phyloP scores from a whole-genome alignment of 2,888 invertebrate genomes.

The Notocelia uddmanniana region DNA sequence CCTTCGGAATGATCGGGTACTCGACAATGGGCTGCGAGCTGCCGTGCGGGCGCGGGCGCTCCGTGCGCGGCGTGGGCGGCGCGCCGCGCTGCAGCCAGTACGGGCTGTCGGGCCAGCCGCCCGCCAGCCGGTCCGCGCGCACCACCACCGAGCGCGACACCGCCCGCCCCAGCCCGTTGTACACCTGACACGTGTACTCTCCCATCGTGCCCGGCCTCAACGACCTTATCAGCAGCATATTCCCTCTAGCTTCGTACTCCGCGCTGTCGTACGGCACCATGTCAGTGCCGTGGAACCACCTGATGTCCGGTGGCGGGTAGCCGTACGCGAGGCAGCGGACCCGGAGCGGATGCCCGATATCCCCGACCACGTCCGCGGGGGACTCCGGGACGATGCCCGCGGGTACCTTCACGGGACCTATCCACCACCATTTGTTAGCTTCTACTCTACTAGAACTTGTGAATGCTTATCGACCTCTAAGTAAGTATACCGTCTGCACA shows the following conservation, averaged over 20 bases:
- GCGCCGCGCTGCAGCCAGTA: slow-evolving; percentile 58
- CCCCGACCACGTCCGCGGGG: slow-evolving; percentile 88
- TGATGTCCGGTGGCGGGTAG: slow-evolving; percentile 91
- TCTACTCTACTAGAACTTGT: slow-evolving; percentile 57
- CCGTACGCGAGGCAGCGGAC: slow-evolving; percentile 94
- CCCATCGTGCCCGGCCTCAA: slow-evolving; percentile 91
- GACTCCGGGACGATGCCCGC: slow-evolving; percentile 89
- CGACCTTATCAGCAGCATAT: slow-evolving; percentile 90
- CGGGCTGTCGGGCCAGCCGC: slow-evolving; percentile 62
- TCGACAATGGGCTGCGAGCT: slow-evolving; percentile 51
- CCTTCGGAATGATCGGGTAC: slow-evolving; percentile 56
- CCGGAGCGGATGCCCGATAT: slow-evolving; percentile 89
- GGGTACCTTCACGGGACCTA: slow-evolving; percentile 86
- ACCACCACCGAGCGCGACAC: slow-evolving; percentile 91
- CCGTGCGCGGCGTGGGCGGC: slow-evolving; percentile 50
- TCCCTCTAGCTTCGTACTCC: slow-evolving; percentile 90
- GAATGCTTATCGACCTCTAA: slow-evolving; percentile 46
- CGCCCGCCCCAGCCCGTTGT: slow-evolving; percentile 92
- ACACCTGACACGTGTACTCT: slow-evolving; percentile 95
- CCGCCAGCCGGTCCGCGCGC: slow-evolving; percentile 90
- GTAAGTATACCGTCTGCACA: slow-evolving; percentile 2
- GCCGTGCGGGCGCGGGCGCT: slow-evolving; percentile 46
- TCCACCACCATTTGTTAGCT: slow-evolving; percentile 66
- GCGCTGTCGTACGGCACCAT: slow-evolving; percentile 90
- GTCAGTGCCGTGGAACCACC: slow-evolving; percentile 93